phyloP scores from a whole-genome alignment of 2,888 invertebrate species.

The Ectropis crepuscularia region DNA sequence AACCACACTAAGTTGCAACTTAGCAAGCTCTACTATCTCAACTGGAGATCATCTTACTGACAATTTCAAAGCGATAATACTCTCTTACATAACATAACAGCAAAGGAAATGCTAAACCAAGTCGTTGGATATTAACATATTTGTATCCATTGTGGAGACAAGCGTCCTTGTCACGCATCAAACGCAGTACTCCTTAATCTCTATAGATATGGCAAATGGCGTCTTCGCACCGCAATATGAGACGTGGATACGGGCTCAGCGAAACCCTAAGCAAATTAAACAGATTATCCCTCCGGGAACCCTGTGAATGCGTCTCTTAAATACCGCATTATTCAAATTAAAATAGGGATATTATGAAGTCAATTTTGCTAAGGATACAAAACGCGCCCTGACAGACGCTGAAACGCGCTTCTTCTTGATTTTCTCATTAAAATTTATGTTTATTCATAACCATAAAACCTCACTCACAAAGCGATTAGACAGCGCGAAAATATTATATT shows the following conservation, averaged over 20 bases:
- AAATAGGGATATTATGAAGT: constrained; percentile 61
- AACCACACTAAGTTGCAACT: constrained; percentile 1
- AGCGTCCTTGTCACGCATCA: constrained; percentile 42
- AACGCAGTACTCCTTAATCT: constrained; percentile 41
- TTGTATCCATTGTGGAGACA: constrained; percentile 39
- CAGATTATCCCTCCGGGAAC: constrained; percentile 54
- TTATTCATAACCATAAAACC: constrained; percentile 55
- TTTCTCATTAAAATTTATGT: constrained; percentile 51
- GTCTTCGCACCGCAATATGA: constrained; percentile 38
- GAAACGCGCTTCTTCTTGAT: constrained; percentile 45
- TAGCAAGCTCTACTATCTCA: constrained; percentile 8
- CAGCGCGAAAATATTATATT: constrained; percentile 22
- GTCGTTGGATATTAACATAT: constrained; percentile 34
- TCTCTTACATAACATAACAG: constrained; percentile 14
- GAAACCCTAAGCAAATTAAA: constrained; percentile 54
- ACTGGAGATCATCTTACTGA: constrained; percentile 17
- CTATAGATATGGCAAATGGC: constrained; percentile 37
- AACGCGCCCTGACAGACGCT: constrained; percentile 42
- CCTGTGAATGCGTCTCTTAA: constrained; percentile 48
- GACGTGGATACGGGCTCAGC: constrained; percentile 43
- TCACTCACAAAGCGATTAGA: constrained; percentile 37
- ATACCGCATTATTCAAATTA: constrained; percentile 65
- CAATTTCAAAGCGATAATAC: constrained; percentile 21
- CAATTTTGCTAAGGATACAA: constrained; percentile 52
- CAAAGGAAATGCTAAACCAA: constrained; percentile 10